These are phyloP conservation scores for Thamnophis sirtalis DNA, from an alignment of 2,113 vertebrate species.

Conservation along the genomic window DNA sequence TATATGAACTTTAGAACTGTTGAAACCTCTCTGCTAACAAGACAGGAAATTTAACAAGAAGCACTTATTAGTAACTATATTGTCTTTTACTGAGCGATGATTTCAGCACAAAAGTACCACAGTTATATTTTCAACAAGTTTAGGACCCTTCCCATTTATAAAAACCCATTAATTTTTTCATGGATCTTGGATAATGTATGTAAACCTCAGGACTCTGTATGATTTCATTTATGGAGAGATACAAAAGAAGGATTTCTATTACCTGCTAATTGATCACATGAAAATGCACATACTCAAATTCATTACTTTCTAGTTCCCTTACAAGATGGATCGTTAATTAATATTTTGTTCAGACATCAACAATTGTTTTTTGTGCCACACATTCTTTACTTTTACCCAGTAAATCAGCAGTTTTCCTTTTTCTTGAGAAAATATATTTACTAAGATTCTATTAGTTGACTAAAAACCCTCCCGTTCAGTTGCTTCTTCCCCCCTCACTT, in stretches of 20 bases:
- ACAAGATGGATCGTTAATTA: slow-evolving; percentile 39
- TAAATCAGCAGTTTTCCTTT: background rate
- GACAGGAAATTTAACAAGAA: background rate
- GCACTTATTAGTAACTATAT: background rate
- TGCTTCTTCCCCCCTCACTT: slow-evolving; percentile 20
- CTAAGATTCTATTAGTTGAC: slow-evolving; percentile 47
- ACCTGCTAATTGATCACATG: background rate
- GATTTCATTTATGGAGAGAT: background rate
- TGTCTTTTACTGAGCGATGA: background rate
- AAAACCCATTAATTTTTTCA: background rate
- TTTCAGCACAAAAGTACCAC: slow-evolving; percentile 9
- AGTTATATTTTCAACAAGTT: background rate
- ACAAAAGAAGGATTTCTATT: background rate
- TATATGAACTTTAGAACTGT: background rate
- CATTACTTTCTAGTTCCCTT: slow-evolving; percentile 31
- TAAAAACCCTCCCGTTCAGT: background rate
- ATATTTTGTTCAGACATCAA: slow-evolving; percentile 46
- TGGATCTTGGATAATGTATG: background rate
- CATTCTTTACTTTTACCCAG: slow-evolving; percentile 32
- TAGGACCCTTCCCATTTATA: background rate
- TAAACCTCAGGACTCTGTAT: background rate
- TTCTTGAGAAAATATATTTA: background rate
- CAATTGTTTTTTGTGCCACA: background rate
- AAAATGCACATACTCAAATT: background rate
- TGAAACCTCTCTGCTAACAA: background rate